Evolutionary conservation across 2,113 vertebrate genomes (phyloP).

Genomic region (Cairina moschata): DNA sequence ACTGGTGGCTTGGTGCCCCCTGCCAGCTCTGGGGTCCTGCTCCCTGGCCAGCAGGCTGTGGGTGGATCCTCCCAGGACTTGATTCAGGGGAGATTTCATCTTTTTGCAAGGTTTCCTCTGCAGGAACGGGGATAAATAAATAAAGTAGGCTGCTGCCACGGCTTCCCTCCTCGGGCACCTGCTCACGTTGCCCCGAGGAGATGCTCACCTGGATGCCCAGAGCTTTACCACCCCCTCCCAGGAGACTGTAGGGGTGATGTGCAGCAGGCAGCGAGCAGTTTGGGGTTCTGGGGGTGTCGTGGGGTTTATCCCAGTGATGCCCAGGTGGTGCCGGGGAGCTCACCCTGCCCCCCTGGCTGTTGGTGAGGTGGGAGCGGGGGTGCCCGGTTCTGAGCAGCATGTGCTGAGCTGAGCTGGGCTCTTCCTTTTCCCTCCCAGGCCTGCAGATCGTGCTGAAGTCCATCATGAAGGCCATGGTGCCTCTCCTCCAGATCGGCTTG

Average conservation of each 20-base stretch:
- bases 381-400: neutral
- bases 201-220: too few species aligned
- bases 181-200: too few species aligned
- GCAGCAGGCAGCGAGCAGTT: too few species aligned
- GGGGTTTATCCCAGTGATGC: neutral
- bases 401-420: neutral
- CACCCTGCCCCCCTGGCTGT: neutral
- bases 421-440: constrained; percentile 73
- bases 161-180: neutral
- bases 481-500: constrained; percentile 96
- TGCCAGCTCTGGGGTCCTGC: neutral
- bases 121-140: neutral
- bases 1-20: neutral
- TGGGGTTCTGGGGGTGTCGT: neutral
- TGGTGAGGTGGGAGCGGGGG: neutral
- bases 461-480: constrained; percentile 99
- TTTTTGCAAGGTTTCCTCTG: constrained; percentile 4
- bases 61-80: constrained; percentile 51
- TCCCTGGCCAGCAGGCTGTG: neutral
- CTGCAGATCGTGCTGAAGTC: constrained; percentile 98
- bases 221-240: too few species aligned
- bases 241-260: too few species aligned
- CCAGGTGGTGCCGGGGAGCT: neutral
- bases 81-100: neutral
- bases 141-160: neutral